A percentile compares a stretch with the other conserved stretches of the same genome.
Evolutionary conservation across 1,140 invertebrate species (phyloP).

Genomic region (Heliconius himera): DNA sequence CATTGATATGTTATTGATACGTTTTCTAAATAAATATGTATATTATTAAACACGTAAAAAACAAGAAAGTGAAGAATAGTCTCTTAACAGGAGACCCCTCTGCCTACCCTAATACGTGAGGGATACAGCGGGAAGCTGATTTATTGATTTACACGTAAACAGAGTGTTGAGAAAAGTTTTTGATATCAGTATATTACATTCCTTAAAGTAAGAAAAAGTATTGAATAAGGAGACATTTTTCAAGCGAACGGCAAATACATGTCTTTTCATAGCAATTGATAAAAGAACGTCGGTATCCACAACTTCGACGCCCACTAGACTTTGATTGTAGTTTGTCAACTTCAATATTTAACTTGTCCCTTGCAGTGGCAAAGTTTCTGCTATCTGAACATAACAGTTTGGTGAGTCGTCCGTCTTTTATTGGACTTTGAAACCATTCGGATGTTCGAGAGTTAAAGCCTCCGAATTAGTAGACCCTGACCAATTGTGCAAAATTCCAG

Average conservation of each 20-base stretch:
- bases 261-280: constrained; percentile 27
- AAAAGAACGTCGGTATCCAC: constrained; percentile 44
- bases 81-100: no score
- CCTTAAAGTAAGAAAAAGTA: background rate
- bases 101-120: no score
- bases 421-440: constrained; percentile 20
- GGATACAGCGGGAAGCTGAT: no score
- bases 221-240: background rate
- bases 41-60: no score
- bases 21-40: no score
- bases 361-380: constrained; percentile 51
- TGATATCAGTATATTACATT: no score
- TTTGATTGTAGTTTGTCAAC: constrained; percentile 56
- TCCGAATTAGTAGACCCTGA: background rate
- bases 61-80: no score
- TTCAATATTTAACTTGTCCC: constrained; percentile 61
- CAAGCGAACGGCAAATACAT: background rate
- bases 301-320: constrained; percentile 43
- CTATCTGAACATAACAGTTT: constrained; percentile 52
- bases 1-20: no score
- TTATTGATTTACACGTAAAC: no score
- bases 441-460: background rate
- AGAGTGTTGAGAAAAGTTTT: no score
- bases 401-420: constrained; percentile 33
- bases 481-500: background rate